phyloP scores from a whole-genome alignment of 2,797 vertebrate species.

The Eulemur coronatus region DNA sequence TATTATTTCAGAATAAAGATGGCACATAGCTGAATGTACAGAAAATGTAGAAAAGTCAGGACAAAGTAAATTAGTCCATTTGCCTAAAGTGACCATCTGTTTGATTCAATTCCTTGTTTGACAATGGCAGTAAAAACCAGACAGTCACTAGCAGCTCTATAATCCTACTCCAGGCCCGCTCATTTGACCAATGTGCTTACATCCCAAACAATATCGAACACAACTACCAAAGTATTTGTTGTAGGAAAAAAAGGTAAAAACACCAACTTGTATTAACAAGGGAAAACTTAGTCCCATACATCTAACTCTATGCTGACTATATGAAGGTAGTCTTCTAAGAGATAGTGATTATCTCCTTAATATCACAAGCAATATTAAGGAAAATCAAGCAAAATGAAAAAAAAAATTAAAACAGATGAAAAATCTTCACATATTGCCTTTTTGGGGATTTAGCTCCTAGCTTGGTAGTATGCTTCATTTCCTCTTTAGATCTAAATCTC shows the following conservation, averaged over 20 bases:
- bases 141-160: background rate
- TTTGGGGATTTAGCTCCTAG: background rate
- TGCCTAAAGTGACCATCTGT: background rate
- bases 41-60: background rate
- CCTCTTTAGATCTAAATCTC: background rate
- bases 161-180: background rate
- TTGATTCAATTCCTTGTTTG: background rate
- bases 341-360: background rate
- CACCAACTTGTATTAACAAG: background rate
- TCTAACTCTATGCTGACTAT: background rate
- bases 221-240: background rate
- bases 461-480: background rate
- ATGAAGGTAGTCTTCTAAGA: background rate
- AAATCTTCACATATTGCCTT: background rate
- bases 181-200: background rate
- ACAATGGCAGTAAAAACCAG: background rate
- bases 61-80: background rate
- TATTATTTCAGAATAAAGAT: background rate
- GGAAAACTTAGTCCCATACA: background rate
- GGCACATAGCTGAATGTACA: background rate
- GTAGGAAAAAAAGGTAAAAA: background rate
- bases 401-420: background rate
- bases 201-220: background rate
- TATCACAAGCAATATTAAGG: background rate
- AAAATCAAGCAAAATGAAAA: background rate